Base-by-base conservation (phyloP, 2,797 vertebrate species). In the Myotis findleyi region DNA sequence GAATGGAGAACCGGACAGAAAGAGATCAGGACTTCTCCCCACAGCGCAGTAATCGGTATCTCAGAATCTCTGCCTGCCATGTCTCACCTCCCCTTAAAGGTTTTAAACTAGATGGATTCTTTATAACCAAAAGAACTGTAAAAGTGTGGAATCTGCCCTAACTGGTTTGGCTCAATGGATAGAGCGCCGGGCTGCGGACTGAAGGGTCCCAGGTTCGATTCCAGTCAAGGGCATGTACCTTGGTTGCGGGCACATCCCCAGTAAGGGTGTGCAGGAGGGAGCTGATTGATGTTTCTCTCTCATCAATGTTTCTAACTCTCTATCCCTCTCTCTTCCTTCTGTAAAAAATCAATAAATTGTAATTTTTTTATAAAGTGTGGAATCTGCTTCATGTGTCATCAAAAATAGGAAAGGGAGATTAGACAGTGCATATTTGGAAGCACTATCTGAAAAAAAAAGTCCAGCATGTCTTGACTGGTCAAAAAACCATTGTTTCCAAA, bases 401-500 rank as follows among this genome's bases (percentile, higher is more conserved):
- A 55, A 47, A 91, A 91, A 64, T 55, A 25, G 62, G 44, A 82
- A 95, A 82, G 69, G 44, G 21, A 82, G 7, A 36, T 47, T 81
- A 27, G n/a, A 18, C 23, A 55, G 55, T 13, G 14, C 41, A 59
- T 36, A 86, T 59, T 76, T 90, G 62, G 44, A 89, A 93, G 49
- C 17, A 25, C 23, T n/a, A 33, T 87, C 41, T 64, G 44, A 41
- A 80, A 80, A 62, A 57, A 79, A 88, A 23, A 77, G 36, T 14
- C 30, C 38, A 51, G 66, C 21, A 75, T 62, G 38, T 69, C 27
- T 66, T 80, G 49, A 66, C 53, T 47, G 6, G 41, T 72, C 57
- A 79, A 76, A 68, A 75, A 81, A 33, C n/a, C 53, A 18, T 62
- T 93, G 21, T 91, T 82, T 64, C 80, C 82, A 86, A 92, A 77